Conservation (phyloP, 2,888 invertebrate genomes). For the Gryllus longicercus region DNA sequence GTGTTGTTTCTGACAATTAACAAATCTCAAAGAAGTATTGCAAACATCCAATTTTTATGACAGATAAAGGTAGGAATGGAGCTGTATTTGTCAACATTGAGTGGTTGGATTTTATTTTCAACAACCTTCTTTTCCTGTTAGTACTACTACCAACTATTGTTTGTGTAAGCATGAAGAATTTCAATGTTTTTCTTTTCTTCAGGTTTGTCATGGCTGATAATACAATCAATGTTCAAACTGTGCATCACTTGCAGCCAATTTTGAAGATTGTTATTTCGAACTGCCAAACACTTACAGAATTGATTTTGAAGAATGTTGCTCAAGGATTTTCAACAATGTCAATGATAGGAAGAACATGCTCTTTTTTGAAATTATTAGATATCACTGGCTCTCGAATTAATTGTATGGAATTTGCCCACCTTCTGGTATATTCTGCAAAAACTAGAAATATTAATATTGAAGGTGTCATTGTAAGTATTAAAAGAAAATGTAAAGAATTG, state of each 20-base stretch:
- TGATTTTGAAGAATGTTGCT: conserved; percentile 31
- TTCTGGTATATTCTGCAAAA: conserved; percentile 25
- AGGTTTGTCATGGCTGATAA: conserved; percentile 28
- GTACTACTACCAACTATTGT: no score
- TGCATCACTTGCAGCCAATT: conserved; percentile 12
- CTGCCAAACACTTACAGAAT: conserved; percentile 31
- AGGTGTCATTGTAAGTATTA: not conserved
- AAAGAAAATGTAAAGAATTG: not conserved
- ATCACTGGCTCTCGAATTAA: conserved; percentile 31
- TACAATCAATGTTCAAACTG: conserved; percentile 19
- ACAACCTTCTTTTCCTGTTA: no score
- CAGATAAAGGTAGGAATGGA: no score
- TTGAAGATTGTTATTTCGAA: conserved; percentile 26
- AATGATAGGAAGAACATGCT: conserved; percentile 31
- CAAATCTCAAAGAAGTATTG: no score
- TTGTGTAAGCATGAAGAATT: not conserved
- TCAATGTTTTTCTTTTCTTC: not conserved
- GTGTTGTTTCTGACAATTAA: no score
- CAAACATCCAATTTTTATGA: no score
- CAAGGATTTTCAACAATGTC: conserved; percentile 24
- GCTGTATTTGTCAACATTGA: no score
- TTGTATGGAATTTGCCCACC: conserved; percentile 25
- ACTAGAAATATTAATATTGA: not conserved
- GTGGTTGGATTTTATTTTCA: no score
- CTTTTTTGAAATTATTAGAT: conserved; percentile 28